A percentile compares a stretch with the other conserved stretches of the same genome.
phyloP scores from a whole-genome alignment of 2,888 invertebrate genomes.

The Caenorhabditis panamensis region DNA sequence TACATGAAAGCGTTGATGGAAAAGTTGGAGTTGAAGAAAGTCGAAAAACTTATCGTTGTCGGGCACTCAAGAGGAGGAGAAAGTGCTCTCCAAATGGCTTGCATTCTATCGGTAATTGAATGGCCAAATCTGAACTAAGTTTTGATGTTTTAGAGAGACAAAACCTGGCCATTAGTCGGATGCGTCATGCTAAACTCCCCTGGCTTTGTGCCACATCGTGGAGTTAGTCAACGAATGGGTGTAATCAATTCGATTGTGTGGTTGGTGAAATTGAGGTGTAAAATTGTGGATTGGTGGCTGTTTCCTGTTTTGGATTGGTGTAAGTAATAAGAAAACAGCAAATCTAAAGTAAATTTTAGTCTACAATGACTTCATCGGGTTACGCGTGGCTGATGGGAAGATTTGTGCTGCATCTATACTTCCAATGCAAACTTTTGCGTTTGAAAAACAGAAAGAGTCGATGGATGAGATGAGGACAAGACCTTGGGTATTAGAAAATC shows the following conservation, averaged over 20 bases:
- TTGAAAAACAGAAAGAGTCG: constrained; percentile 47
- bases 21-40: constrained; percentile 44
- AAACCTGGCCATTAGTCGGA: constrained; percentile 50
- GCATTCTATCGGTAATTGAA: constrained; percentile 42
- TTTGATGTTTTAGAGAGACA: constrained; percentile 24
- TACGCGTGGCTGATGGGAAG: constrained; percentile 53
- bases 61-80: constrained; percentile 62
- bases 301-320: constrained; percentile 56
- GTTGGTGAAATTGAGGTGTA: constrained; percentile 28
- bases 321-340: too few relatives aligned
- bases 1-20: constrained; percentile 53
- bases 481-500: constrained; percentile 25
- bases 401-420: constrained; percentile 54
- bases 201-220: constrained; percentile 49
- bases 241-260: constrained; percentile 39
- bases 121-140: neutral
- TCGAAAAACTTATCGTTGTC: constrained; percentile 42
- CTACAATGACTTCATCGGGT: constrained; percentile 53
- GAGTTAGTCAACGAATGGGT: constrained; percentile 42
- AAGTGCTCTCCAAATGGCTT: constrained; percentile 53
- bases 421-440: constrained; percentile 57
- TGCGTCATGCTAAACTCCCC: constrained; percentile 51
- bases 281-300: constrained; percentile 28
- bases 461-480: constrained; percentile 45
- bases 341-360: too few relatives aligned